Base-by-base conservation (phyloP, 2,113 vertebrate species). In the Cyanistes caeruleus region DNA sequence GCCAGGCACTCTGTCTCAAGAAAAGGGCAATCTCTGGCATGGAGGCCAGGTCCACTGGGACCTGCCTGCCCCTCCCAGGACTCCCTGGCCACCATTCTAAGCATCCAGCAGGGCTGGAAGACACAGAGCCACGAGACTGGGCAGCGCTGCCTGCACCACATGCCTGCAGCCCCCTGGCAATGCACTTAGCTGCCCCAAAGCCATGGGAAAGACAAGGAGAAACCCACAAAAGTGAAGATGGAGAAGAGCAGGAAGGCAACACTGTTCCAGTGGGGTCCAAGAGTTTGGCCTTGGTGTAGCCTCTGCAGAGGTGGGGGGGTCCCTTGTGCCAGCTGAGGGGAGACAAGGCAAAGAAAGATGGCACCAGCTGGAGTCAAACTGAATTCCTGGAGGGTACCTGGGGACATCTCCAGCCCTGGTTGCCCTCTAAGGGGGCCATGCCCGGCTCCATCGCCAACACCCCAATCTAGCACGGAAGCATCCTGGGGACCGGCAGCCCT, bases 81-180 rank as follows among this genome's bases (percentile, higher is more conserved):
- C 55, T 74, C 65, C 22, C 46, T 9, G 4, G 33, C 73, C 84
- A 64, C 33, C 64, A 25, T 41, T 77, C 37, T 48, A 64, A 76
- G 35, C 0, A 0, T 37, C 43, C 76, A 83, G n/a, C 1, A 0
- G 41, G 41, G 59, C 39, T 7, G 20, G 60, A 74, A 7, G 8
- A 65, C 52, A 46, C 0, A 13, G 49, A 70, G 58, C 44, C 5
- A 1, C 1, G 5, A 62, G 49, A 62, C 68, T 48, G 44, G 23
- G 81, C 46, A 78, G 48, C 0, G 0, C 24, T 48, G 46, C 60
- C 82, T 75, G 53, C 48, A 63, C 31, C 4, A 1, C 13, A 5
- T 22, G 41, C 28, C 83, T 46, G 49, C 58, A 53, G 43, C 6
- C 9, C 33, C 25, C n/a, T 13, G 5, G 8, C 4, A 20, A 10